Base-by-base conservation (phyloP, 2,888 invertebrate genomes). In the Dinocampus coccinellae region DNA sequence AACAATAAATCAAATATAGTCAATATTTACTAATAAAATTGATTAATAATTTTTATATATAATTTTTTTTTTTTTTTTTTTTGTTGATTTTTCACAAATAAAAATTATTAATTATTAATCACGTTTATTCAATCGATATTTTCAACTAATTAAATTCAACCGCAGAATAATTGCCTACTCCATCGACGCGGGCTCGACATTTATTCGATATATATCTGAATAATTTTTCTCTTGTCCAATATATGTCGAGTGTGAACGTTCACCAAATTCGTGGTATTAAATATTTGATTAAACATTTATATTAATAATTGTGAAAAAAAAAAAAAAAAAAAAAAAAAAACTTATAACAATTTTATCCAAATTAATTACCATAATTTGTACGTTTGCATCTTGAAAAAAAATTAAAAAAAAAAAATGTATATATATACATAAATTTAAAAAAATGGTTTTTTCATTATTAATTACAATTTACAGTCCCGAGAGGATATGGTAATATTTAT, bases 141-240 rank as follows among this genome's bases (percentile, higher is more conserved):
- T 60, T 60, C 60, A 60, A 60, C 33, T 60, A 60, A 60, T 60
- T 33, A 20, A 36, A 60, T 60, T 60, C 34, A 60, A 60, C 60
- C 60, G 10, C 60, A 60, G 34, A 60, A 60, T 60, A 60, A 60
- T 60, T 60, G 34, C 60, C 22, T 20, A 22, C 16, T 60, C 60
- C 34, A 9, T 13, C 20, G 60, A 60, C 60, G 34, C 60, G 34
- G 34, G 47, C 20, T 60, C 60, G 60, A 60, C 60, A 60, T 33
- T 60, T 34, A 60, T 60, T 60, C 34, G 60, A 60, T 60, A 60
- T 58, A 58, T 60, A 60, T 33, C 20, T n/a, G 47, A 3, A 34
- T 34, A 34, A n/a, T n/a, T 60, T 34, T 60, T 4, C 34, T 60
- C 60, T 9, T 47, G 47, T 47, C 16, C n/a, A 16, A 47, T 58